A percentile compares a stretch with the other conserved stretches of the same genome.
Evolutionary conservation across 2,888 invertebrate genomes (phyloP).

Genomic region (Drosophila cognata): DNA sequence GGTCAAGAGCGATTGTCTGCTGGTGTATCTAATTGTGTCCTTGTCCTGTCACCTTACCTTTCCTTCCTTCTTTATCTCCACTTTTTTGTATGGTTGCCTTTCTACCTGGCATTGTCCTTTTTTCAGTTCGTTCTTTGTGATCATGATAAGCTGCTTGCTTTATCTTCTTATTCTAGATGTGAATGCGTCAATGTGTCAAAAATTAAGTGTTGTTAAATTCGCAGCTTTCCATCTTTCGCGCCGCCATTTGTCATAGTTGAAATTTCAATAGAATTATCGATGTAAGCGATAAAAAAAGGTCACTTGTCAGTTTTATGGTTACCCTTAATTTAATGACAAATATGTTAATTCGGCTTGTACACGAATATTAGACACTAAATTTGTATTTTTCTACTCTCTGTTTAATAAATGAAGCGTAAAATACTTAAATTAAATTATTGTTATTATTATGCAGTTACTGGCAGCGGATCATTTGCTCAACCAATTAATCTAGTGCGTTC

Average conservation of each 20-base stretch:
- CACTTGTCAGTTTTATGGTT: not conserved
- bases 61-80: not conserved
- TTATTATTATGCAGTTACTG: not conserved
- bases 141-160: constrained; percentile 42
- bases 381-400: not conserved
- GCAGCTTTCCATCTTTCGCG: constrained; percentile 9
- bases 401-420: not conserved
- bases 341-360: not conserved
- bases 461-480: not conserved
- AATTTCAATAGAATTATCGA: constrained; percentile 4
- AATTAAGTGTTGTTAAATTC: constrained; percentile 13
- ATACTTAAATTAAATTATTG: not conserved
- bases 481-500: not conserved
- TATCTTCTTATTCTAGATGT: constrained; percentile 13
- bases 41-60: constrained; percentile 45
- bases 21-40: constrained; percentile 45
- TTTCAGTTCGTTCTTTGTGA: constrained; percentile 22
- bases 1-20: constrained; percentile 62
- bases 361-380: not conserved
- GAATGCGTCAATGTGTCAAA: constrained; percentile 44
- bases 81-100: constrained; percentile 54
- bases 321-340: not conserved
- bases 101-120: constrained; percentile 39
- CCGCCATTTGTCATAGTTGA: constrained; percentile 19
- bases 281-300: not conserved